phyloP scores from a whole-genome alignment of 2,113 vertebrate genomes.

The Girardinichthys multiradiatus region DNA sequence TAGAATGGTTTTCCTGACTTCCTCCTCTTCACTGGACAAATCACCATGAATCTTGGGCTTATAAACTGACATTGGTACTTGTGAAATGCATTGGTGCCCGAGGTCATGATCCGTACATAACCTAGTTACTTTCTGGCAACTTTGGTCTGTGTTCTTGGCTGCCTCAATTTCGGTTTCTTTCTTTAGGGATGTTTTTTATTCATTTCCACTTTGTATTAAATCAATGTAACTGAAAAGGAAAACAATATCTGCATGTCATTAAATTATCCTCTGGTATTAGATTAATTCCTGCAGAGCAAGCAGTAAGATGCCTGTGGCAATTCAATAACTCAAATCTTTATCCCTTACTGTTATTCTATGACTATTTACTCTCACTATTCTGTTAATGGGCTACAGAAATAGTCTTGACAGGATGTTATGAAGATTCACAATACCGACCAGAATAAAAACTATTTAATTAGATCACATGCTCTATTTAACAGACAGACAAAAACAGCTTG shows the following conservation, averaged over 20 bases:
- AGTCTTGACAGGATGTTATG: conserved; percentile 16
- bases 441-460: conserved; percentile 38
- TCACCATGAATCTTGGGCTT: too few species aligned
- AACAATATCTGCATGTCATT: too few species aligned
- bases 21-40: too few species aligned
- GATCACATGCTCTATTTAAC: conserved; percentile 66
- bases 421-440: neutral
- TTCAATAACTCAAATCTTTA: conserved; percentile 27
- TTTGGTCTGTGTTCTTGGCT: too few species aligned
- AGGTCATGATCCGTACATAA: too few species aligned
- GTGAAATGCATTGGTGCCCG: too few species aligned
- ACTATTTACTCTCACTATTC: conserved; percentile 16
- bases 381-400: conserved; percentile 13
- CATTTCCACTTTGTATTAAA: too few species aligned
- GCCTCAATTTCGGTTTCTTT: too few species aligned
- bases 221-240: too few species aligned
- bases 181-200: neutral
- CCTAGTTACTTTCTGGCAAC: too few species aligned
- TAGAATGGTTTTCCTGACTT: too few species aligned
- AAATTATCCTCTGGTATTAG: neutral
- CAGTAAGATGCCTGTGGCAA: conserved; percentile 30
- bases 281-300: neutral
- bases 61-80: too few species aligned
- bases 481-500: conserved; percentile 15
- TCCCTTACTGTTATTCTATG: conserved; percentile 19